Evolutionary conservation across 2,888 invertebrate genomes (phyloP).

Genomic region (Malthinus seriepunctatus): DNA sequence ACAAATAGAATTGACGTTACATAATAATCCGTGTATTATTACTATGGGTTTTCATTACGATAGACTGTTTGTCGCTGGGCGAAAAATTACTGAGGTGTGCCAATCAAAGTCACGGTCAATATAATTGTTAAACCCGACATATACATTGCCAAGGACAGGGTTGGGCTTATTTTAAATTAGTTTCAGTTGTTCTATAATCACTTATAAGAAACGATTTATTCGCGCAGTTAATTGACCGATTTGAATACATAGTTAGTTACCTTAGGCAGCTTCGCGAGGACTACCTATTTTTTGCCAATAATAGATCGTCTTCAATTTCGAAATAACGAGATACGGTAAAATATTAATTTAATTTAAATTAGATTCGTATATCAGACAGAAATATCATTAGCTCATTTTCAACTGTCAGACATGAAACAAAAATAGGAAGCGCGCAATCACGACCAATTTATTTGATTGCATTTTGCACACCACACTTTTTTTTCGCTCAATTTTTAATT

Average conservation of each 20-base stretch:
- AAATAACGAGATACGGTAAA: not conserved
- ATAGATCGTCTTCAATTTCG: not conserved
- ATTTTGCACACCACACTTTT: slow-evolving; percentile 6
- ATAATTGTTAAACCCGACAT: slow-evolving; percentile 40
- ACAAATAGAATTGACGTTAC: not conserved
- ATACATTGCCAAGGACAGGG: slow-evolving; percentile 38
- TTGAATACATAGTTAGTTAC: not conserved
- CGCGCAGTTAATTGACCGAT: slow-evolving; percentile 20
- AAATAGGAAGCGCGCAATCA: slow-evolving; percentile 17
- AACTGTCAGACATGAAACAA: slow-evolving; percentile 4
- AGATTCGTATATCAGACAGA: not conserved
- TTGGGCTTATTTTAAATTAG: slow-evolving; percentile 21
- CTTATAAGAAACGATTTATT: slow-evolving; percentile 33
- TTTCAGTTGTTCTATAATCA: not conserved
- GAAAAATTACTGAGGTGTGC: slow-evolving; percentile 23
- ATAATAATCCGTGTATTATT: slow-evolving; percentile 13
- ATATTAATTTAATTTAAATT: slow-evolving; percentile 13
- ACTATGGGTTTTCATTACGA: slow-evolving; percentile 7
- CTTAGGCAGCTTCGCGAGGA: not conserved
- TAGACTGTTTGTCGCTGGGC: slow-evolving; percentile 42
- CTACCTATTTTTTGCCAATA: not conserved
- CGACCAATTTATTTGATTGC: slow-evolving; percentile 6
- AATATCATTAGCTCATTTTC: slow-evolving; percentile 2
- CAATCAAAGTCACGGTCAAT: slow-evolving; percentile 44
- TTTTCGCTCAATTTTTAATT: not conserved